phyloP scores from a whole-genome alignment of 2,797 vertebrate genomes.

The Erpetoichthys calabaricus region DNA sequence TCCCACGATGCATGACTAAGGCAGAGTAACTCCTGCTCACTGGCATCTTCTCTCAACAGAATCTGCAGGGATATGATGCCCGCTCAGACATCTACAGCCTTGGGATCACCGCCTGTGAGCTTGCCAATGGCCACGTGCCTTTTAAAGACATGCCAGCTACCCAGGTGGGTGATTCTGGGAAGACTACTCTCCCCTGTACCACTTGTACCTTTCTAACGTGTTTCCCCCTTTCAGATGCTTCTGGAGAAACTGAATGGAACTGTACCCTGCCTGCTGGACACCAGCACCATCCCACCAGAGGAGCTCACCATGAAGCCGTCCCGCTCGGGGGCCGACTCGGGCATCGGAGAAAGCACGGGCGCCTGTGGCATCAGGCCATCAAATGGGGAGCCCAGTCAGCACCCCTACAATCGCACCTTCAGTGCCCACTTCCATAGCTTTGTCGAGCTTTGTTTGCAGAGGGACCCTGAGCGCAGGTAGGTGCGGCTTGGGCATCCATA shows the following conservation, averaged over 20 bases:
- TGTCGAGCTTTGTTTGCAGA: slow-evolving; percentile 87
- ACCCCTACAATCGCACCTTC: slow-evolving; percentile 87
- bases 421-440: slow-evolving; percentile 83
- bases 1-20: too few relatives aligned
- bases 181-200: not conserved
- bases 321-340: slow-evolving; percentile 65
- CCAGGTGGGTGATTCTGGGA: slow-evolving; percentile 50
- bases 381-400: slow-evolving; percentile 69
- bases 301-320: slow-evolving; percentile 81
- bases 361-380: slow-evolving; percentile 50
- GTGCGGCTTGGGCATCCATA: not conserved
- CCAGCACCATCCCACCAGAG: slow-evolving; percentile 86
- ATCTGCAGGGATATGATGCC: slow-evolving; percentile 87
- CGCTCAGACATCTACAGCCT: slow-evolving; percentile 96
- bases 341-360: slow-evolving; percentile 62
- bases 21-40: too few relatives aligned
- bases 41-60: slow-evolving; percentile 41
- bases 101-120: slow-evolving; percentile 91
- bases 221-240: slow-evolving; percentile 63
- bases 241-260: slow-evolving; percentile 93
- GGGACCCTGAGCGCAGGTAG: slow-evolving; percentile 77
- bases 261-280: slow-evolving; percentile 86
- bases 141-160: slow-evolving; percentile 98
- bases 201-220: not conserved
- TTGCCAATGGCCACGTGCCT: slow-evolving; percentile 92